A percentile compares a stretch with the other conserved stretches of the same genome.
Conservation (phyloP, 2,797 vertebrate species). For the Scolopax bukidnonensis region DNA sequence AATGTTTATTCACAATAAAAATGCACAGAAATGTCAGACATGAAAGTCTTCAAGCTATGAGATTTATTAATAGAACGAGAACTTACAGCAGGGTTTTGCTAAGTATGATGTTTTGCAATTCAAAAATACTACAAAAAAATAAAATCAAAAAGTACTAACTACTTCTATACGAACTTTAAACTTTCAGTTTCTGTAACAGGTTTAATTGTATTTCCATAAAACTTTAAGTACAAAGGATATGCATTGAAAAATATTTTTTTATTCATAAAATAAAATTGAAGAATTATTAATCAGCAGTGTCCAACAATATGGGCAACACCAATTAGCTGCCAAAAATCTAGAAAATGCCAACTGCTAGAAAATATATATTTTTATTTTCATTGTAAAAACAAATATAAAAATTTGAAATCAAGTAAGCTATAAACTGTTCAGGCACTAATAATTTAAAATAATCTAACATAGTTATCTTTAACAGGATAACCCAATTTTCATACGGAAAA, state of each 20-base stretch:
- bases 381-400: background rate
- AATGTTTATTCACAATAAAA: background rate
- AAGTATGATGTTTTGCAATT: background rate
- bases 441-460: background rate
- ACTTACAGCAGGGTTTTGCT: too few relatives aligned
- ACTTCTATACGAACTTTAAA: background rate
- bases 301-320: background rate
- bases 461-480: background rate
- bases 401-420: background rate
- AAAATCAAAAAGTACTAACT: background rate
- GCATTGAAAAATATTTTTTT: background rate
- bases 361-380: background rate
- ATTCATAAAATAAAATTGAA: background rate
- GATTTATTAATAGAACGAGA: background rate
- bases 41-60: background rate
- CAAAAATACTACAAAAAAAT: background rate
- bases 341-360: background rate
- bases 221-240: background rate
- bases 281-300: background rate
- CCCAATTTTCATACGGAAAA: background rate
- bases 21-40: background rate
- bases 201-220: background rate
- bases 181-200: background rate
- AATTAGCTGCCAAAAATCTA: background rate
- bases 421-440: background rate